Base-by-base conservation (phyloP, 2,797 vertebrate genomes). In the Coreius guichenoti region DNA sequence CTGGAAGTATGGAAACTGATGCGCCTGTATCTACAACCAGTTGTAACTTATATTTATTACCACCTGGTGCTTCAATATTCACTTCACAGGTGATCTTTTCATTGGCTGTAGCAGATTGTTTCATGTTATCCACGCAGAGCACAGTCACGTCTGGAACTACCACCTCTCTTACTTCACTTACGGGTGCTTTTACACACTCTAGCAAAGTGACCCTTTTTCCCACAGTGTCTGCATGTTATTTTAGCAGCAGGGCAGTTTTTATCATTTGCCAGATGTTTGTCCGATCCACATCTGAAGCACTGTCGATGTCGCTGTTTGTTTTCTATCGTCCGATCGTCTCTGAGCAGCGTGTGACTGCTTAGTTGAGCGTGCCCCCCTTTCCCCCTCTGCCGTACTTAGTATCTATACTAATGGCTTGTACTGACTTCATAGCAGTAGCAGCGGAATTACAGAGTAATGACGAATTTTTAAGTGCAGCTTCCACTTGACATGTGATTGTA, bases 21-120 rank as follows among this genome's bases (percentile, higher is more conserved):
- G 65, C 83, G 13, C 49, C 33, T 9, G 65, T 80, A 47, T 85
- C 76, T 5, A 85, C 76, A 80, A 85, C 70, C 29, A 85, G 67
- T 29, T 45, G 12, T 16, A 63, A 6, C 6, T 26, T 21, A 17
- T 80, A 76, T 29, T 67, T 45, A 54, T 86, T 81, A 67, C 79
- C 69, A 16, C 11, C 11, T 49, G 84, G 84, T 75, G 56, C 58
- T 81, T 81, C 69, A 61, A 75, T 49, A 36, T 75, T 74, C 33
- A 81, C 72, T 21, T 43, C 31, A 47, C 82, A 86, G 4, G 84
- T 81, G 21, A 81, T 51, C 23, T 84, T 84, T 21, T 84, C 47
- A 68, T 43, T 49, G 14, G 21, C 29, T 36, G 77, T 45, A 26
- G 47, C 58, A 36, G 19, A n/a, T 21, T 12, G 51, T n/a, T 79